phyloP scores from a whole-genome alignment of 2,797 vertebrate genomes.

The Ibycter americanus region DNA sequence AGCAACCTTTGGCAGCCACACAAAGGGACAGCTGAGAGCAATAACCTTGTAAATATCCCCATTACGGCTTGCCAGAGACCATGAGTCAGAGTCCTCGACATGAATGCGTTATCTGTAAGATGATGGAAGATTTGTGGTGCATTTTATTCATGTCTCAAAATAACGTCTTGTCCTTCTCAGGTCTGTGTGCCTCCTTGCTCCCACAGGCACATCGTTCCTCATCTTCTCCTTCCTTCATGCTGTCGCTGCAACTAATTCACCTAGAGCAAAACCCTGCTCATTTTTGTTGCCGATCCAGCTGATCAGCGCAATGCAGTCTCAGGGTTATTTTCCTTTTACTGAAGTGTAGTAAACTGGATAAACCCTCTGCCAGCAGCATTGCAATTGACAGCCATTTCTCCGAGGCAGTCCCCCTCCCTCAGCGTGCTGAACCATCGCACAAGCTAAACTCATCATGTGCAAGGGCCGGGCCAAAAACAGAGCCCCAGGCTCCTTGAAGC shows the following conservation, averaged over 20 bases:
- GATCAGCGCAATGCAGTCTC: not conserved
- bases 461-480: not conserved
- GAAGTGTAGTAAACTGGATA: conserved; percentile 30
- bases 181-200: not conserved
- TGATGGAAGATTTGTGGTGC: conserved; percentile 1
- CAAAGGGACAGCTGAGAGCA: conserved; percentile 2
- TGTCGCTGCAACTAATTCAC: not conserved
- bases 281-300: conserved; percentile 9
- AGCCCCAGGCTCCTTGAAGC: not conserved
- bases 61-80: conserved; percentile 4
- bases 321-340: not conserved
- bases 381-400: conserved; percentile 31
- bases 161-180: not conserved
- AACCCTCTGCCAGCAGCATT: conserved; percentile 8
- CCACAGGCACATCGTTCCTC: not conserved
- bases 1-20: not conserved
- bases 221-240: not conserved
- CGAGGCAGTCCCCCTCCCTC: not conserved
- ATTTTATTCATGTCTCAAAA: conserved; percentile 35
- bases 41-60: conserved; percentile 38
- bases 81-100: not conserved
- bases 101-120: not conserved
- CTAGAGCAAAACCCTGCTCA: conserved; percentile 17
- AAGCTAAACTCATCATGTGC: not conserved
- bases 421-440: not conserved